These are phyloP conservation scores for Pachyrhynchus sulphureomaculatus DNA, from an alignment of 1,140 invertebrate species.

Conservation along the genomic window DNA sequence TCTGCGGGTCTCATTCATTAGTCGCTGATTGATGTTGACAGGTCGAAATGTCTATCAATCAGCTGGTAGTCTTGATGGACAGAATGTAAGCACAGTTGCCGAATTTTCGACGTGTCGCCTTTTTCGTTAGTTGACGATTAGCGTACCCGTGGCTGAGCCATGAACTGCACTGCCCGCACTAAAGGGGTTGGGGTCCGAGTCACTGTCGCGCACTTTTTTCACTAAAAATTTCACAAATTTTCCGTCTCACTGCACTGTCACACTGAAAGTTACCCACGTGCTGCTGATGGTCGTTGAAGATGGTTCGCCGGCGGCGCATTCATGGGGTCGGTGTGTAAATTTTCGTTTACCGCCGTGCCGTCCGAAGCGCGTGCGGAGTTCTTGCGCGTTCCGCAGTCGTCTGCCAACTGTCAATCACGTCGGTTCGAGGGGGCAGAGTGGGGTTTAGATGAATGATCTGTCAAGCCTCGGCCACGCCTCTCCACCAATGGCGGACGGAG, in stretches of 20 bases:
- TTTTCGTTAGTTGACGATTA: constrained; percentile 29
- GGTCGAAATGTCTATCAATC: constrained; percentile 25
- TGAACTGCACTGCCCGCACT: constrained; percentile 63
- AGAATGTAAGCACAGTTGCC: constrained; percentile 6
- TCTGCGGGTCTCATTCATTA: constrained; percentile 26
- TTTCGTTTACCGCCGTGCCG: constrained; percentile 39
- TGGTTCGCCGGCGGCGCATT: constrained; percentile 37
- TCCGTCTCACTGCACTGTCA: constrained; percentile 45
- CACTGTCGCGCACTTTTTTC: constrained; percentile 51
- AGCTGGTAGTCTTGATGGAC: constrained; percentile 16
- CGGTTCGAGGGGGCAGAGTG: constrained; percentile 55
- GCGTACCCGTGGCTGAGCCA: constrained; percentile 67
- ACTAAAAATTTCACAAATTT: constrained; percentile 32
- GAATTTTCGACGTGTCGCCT: constrained; percentile 33
- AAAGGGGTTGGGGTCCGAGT: constrained; percentile 32
- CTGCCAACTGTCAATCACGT: constrained; percentile 69
- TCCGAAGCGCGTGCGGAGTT: constrained; percentile 52
- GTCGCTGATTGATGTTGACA: constrained; percentile 34
- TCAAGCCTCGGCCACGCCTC: constrained; percentile 45
- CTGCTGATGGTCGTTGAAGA: constrained; percentile 31
- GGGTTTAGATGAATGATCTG: constrained; percentile 54
- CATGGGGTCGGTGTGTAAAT: constrained; percentile 41
- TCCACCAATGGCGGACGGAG: constrained; percentile 46
- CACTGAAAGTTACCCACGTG: constrained; percentile 39
- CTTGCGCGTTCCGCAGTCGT: constrained; percentile 65